These are phyloP conservation scores for Sebastes alutus DNA, from an alignment of 2,797 vertebrate species.

Conservation along the genomic window DNA sequence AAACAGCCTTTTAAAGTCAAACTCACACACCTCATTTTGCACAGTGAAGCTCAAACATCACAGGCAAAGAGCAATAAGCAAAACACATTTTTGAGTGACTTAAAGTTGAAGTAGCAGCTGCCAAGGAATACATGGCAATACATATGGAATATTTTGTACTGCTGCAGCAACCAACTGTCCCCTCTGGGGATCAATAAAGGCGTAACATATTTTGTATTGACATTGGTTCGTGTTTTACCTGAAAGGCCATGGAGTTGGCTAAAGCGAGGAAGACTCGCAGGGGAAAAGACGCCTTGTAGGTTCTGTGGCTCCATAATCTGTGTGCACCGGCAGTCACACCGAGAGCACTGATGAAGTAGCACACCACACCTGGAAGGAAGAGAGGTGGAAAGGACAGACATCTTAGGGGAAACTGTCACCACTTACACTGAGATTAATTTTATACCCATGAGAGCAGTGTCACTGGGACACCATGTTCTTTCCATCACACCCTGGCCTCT, in stretches of 20 bases:
- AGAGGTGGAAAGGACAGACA: constrained; percentile 29
- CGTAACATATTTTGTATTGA: not conserved
- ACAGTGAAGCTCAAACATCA: not conserved
- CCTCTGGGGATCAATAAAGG: not conserved
- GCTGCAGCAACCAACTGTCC: not conserved
- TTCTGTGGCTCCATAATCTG: constrained; percentile 94
- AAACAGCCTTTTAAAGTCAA: not conserved
- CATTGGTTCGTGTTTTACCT: constrained; percentile 78
- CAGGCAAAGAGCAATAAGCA: not conserved
- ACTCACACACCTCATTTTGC: not conserved
- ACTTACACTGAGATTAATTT: constrained; percentile 26
- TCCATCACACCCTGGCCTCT: constrained; percentile 41
- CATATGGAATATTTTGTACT: not conserved
- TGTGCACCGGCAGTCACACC: constrained; percentile 94
- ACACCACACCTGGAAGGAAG: constrained; percentile 76
- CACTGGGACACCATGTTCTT: constrained; percentile 52
- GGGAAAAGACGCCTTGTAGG: constrained; percentile 90
- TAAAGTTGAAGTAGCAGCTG: not conserved
- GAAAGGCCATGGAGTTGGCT: constrained; percentile 92
- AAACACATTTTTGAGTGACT: not conserved
- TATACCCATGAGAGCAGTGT: constrained; percentile 32
- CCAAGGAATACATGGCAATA: not conserved
- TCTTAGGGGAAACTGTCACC: constrained; percentile 36
- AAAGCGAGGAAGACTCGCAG: constrained; percentile 88
- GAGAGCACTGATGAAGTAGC: constrained; percentile 86